Evolutionary conservation across 1,140 invertebrate genomes (phyloP).

Genomic region (Drosophila yakuba): DNA sequence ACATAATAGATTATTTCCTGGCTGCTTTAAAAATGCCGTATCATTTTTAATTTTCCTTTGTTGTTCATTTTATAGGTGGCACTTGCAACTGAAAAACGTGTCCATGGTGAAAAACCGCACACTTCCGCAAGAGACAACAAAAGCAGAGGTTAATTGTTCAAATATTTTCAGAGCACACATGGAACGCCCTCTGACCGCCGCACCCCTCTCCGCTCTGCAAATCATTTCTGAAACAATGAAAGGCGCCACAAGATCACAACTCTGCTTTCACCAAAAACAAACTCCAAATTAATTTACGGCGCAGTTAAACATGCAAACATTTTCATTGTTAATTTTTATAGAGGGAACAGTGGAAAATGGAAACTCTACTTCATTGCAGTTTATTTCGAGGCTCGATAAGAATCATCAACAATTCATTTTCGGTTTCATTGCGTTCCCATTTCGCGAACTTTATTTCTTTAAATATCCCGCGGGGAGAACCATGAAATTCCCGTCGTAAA

Average conservation of each 20-base stretch:
- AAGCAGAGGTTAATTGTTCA: constrained; percentile 63
- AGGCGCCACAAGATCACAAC: constrained; percentile 5
- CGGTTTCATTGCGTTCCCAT: constrained; percentile 32
- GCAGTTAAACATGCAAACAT: constrained; percentile 38
- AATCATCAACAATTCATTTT: constrained; percentile 40
- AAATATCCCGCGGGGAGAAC: constrained; percentile 21
- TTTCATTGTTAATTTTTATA: constrained; percentile 40
- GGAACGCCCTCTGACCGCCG: constrained; percentile 28
- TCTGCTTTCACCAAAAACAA: constrained; percentile 10
- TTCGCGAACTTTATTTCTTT: constrained; percentile 32
- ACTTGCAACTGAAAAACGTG: constrained; percentile 36
- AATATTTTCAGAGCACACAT: constrained; percentile 63
- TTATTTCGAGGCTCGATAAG: constrained; percentile 38
- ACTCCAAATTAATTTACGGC: constrained; percentile 34
- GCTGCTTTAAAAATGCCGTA: background rate
- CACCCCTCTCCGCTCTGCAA: background rate
- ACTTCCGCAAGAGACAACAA: constrained; percentile 24
- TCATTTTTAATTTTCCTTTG: constrained; percentile 54
- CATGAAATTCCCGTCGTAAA: constrained; percentile 46
- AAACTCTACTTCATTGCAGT: constrained; percentile 29
- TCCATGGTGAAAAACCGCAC: constrained; percentile 31
- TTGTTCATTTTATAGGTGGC: constrained; percentile 4
- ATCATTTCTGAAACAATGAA: constrained; percentile 5
- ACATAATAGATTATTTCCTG: constrained; percentile 26
- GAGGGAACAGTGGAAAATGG: background rate